Evolutionary conservation across 2,888 invertebrate genomes (phyloP).

Genomic region (Mamestra brassicae): DNA sequence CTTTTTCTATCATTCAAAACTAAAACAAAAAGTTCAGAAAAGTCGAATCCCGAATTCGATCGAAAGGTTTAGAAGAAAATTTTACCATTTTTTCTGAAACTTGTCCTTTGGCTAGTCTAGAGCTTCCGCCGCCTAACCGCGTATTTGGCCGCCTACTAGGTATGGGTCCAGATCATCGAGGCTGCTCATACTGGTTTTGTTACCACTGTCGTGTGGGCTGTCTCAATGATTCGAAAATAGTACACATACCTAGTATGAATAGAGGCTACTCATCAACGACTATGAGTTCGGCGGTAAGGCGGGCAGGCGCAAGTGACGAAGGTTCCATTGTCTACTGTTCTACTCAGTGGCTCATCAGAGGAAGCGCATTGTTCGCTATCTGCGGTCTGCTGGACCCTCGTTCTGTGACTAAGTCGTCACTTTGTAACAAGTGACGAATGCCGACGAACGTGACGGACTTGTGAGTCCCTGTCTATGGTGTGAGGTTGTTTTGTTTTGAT

Average conservation of each 20-base stretch:
- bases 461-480: neutral
- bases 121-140: too few relatives aligned
- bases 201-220: neutral
- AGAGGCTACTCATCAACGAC: neutral
- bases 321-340: slow-evolving; percentile 32
- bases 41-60: neutral
- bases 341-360: slow-evolving; percentile 28
- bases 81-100: too few relatives aligned
- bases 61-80: too few relatives aligned
- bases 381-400: slow-evolving; percentile 45
- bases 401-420: slow-evolving; percentile 7
- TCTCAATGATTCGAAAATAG: neutral
- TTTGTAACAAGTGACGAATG: slow-evolving; percentile 21
- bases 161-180: too few relatives aligned
- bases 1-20: neutral
- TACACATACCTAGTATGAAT: neutral
- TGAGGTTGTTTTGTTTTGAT: neutral
- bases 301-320: slow-evolving; percentile 26
- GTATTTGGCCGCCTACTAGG: too few relatives aligned
- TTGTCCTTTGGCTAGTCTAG: too few relatives aligned
- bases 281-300: slow-evolving; percentile 4
- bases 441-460: slow-evolving; percentile 2
- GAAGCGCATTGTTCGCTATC: slow-evolving; percentile 49
- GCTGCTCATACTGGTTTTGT: neutral
- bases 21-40: neutral